Percentiles rank a stretch among this genome's conserved stretches.
These are phyloP conservation scores for Drosophila sordidula DNA, from an alignment of 2,888 invertebrate genomes.

Conservation along the genomic window DNA sequence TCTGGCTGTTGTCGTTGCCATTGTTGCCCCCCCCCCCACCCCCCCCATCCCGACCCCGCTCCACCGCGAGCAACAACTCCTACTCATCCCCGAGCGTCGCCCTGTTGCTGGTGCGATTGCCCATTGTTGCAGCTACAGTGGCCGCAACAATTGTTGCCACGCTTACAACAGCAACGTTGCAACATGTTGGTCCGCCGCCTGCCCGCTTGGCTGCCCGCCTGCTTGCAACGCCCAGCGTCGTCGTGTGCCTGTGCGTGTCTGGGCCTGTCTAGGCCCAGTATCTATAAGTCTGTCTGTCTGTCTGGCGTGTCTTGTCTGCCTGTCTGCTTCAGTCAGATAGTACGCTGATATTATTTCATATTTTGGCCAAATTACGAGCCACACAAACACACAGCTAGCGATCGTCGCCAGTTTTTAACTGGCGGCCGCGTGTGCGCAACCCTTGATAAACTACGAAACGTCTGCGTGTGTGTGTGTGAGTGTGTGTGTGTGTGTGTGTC, in stretches of 20 bases:
- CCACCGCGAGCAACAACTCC: constrained; percentile 17
- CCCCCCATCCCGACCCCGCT: background rate
- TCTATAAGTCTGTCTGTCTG: constrained; percentile 38
- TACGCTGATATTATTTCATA: constrained; percentile 63
- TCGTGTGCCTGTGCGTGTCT: constrained; percentile 49
- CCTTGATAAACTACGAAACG: constrained; percentile 20
- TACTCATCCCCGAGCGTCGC: constrained; percentile 33
- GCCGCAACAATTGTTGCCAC: constrained; percentile 57
- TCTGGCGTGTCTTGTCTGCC: constrained; percentile 44
- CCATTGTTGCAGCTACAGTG: constrained; percentile 44
- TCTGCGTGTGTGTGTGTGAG: too few species aligned
- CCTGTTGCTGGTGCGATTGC: constrained; percentile 30
- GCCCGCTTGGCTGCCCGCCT: constrained; percentile 13
- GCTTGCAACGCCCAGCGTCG: constrained; percentile 1
- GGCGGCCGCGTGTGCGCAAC: constrained; percentile 59
- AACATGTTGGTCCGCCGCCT: constrained; percentile 40
- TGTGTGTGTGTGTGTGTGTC: too few species aligned
- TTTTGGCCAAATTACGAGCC: constrained; percentile 62
- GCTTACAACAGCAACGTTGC: constrained; percentile 49
- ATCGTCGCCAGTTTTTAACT: constrained; percentile 60
- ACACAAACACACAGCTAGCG: constrained; percentile 23
- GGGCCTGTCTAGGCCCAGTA: constrained; percentile 40
- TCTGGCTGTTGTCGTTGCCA: constrained; percentile 46
- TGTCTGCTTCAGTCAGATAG: constrained; percentile 49
- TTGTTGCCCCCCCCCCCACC: constrained; percentile 36